A percentile compares a stretch with the other conserved stretches of the same genome.
phyloP scores from a whole-genome alignment of 1,140 invertebrate genomes.

The Meloidogyne floridensis region DNA sequence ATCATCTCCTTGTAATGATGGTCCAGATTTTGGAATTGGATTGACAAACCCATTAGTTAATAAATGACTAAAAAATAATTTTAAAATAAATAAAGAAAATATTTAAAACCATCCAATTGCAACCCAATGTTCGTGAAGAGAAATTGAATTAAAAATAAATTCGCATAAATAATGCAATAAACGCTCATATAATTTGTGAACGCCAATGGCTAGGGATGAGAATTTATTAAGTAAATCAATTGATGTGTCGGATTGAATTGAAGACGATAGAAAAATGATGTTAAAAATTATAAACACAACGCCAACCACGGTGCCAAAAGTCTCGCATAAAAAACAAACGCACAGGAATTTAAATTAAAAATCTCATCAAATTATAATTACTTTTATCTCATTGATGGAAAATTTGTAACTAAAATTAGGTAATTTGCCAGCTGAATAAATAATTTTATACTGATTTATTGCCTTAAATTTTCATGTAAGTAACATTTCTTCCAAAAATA shows the following conservation, averaged over 20 bases:
- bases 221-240: neutral
- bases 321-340: no score
- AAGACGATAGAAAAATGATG: neutral
- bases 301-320: no score
- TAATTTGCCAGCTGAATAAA: no score
- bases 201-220: neutral
- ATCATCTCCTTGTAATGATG: constrained; percentile 70
- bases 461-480: no score
- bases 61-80: constrained; percentile 13
- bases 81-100: neutral
- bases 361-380: no score
- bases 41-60: constrained; percentile 80
- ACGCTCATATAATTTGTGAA: neutral
- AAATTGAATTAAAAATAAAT: constrained; percentile 9
- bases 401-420: no score
- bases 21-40: constrained; percentile 75
- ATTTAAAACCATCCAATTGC: constrained; percentile 18
- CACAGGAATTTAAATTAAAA: no score
- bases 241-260: neutral
- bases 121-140: constrained; percentile 40
- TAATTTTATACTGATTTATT: no score
- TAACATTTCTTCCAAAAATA: no score
- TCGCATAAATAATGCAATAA: constrained; percentile 11
- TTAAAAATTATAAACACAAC: neutral
- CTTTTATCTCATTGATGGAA: no score